These are phyloP conservation scores for Ephialtes manifestator DNA, from an alignment of 2,888 invertebrate species.

Conservation along the genomic window DNA sequence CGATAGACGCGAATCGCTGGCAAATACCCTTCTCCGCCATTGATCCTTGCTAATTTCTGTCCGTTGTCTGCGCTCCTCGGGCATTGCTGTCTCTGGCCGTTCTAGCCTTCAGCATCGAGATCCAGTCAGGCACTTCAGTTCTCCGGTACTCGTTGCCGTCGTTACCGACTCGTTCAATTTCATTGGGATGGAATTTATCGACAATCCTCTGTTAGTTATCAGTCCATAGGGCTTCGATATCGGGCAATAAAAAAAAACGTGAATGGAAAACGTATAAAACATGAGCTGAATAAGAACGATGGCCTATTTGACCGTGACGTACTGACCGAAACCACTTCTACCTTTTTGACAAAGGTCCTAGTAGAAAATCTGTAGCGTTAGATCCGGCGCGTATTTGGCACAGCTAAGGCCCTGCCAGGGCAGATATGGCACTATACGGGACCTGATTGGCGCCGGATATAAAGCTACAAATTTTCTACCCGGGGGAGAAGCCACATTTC, in stretches of 20 bases:
- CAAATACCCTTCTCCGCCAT: slow-evolving; percentile 36
- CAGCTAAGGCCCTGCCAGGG: too few species aligned
- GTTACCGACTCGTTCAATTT: slow-evolving; percentile 41
- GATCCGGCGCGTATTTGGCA: too few species aligned
- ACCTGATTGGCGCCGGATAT: too few species aligned
- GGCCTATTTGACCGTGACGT: neutral
- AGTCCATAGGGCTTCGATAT: neutral
- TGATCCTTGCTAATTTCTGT: slow-evolving; percentile 50
- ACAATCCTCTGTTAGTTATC: slow-evolving; percentile 41
- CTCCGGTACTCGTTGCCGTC: neutral
- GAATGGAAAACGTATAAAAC: neutral
- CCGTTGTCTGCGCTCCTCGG: neutral
- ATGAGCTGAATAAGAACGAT: neutral
- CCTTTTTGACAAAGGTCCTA: neutral
- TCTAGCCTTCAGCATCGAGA: neutral
- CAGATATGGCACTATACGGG: too few species aligned
- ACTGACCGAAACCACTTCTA: neutral
- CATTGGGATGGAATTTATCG: slow-evolving; percentile 51
- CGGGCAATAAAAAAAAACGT: neutral
- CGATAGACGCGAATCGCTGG: slow-evolving; percentile 33
- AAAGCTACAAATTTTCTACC: too few species aligned
- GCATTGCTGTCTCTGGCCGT: slow-evolving; percentile 11
- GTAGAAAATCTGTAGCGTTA: too few species aligned
- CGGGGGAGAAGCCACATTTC: neutral
- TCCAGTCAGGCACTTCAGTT: neutral